Percentiles rank a stretch among this genome's conserved stretches.
Evolutionary conservation across 1,140 invertebrate species (phyloP).

Genomic region (Arctopsyche grandis): DNA sequence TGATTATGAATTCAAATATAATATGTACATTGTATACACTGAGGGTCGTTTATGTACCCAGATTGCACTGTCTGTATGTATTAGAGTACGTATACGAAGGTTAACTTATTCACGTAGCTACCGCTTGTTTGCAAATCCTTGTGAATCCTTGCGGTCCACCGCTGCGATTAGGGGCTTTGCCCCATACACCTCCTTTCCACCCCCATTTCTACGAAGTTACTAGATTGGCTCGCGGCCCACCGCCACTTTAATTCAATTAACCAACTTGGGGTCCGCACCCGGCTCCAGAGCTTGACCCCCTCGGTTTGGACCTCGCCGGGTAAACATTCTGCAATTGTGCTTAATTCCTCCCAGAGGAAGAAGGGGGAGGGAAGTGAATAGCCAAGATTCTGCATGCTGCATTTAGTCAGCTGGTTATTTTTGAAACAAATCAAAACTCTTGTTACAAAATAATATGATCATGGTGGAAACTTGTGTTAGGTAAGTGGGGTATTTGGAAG

Average conservation of each 20-base stretch:
- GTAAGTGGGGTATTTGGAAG: too few relatives aligned
- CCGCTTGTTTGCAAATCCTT: slow-evolving; percentile 54
- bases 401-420: slow-evolving; percentile 28
- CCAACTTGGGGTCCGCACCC: slow-evolving; percentile 44
- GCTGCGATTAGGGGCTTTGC: slow-evolving; percentile 49
- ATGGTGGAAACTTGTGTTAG: too few relatives aligned
- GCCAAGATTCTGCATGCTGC: slow-evolving; percentile 20
- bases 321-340: slow-evolving; percentile 47
- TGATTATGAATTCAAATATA: too few relatives aligned
- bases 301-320: slow-evolving; percentile 30
- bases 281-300: slow-evolving; percentile 44
- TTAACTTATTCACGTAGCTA: slow-evolving; percentile 45
- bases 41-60: neutral
- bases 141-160: slow-evolving; percentile 56
- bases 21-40: too few relatives aligned
- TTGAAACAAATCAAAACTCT: too few relatives aligned
- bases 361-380: neutral
- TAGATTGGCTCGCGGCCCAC: slow-evolving; percentile 50
- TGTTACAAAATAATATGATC: too few relatives aligned
- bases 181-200: neutral
- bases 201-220: slow-evolving; percentile 46
- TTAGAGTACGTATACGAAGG: slow-evolving; percentile 37
- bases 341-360: slow-evolving; percentile 40
- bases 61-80: slow-evolving; percentile 46
- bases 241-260: slow-evolving; percentile 54